These are phyloP conservation scores for Propithecus coquereli DNA, from an alignment of 2,113 vertebrate species.

Conservation along the genomic window DNA sequence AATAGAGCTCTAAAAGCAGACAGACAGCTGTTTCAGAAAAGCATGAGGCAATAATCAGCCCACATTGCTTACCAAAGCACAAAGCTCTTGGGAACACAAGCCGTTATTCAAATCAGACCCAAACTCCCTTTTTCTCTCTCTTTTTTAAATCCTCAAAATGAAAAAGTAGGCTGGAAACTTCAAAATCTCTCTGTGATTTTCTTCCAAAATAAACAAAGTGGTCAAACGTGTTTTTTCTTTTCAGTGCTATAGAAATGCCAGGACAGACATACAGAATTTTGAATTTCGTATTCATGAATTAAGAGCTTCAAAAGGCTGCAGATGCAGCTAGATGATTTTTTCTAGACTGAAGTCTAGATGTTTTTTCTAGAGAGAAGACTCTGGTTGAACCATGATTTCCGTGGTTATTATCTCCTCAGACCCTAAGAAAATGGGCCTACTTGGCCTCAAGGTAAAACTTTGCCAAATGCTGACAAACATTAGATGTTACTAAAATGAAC, in stretches of 20 bases:
- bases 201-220: not conserved
- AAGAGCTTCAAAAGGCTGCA: not conserved
- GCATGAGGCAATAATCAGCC: slow-evolving; percentile 65
- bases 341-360: not conserved
- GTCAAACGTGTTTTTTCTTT: not conserved
- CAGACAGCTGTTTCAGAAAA: slow-evolving; percentile 71
- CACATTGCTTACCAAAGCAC: slow-evolving; percentile 73
- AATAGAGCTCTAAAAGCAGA: slow-evolving; percentile 75
- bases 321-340: not conserved
- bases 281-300: not conserved
- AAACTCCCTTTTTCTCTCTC: not conserved
- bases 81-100: slow-evolving; percentile 60
- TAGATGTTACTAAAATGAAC: not conserved
- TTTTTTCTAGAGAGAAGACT: slow-evolving; percentile 10
- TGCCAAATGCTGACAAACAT: not conserved
- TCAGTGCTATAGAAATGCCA: not conserved
- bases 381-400: not conserved
- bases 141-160: slow-evolving; percentile 22
- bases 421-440: not conserved
- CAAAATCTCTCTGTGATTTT: slow-evolving; percentile 42
- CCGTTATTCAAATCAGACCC: slow-evolving; percentile 49
- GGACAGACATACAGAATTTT: slow-evolving; percentile 1
- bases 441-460: not conserved
- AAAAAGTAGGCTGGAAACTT: slow-evolving; percentile 59
- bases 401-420: not conserved